Evolutionary conservation across 1,140 invertebrate genomes (phyloP).

Genomic region (Trachymyrmex cornetzi): DNA sequence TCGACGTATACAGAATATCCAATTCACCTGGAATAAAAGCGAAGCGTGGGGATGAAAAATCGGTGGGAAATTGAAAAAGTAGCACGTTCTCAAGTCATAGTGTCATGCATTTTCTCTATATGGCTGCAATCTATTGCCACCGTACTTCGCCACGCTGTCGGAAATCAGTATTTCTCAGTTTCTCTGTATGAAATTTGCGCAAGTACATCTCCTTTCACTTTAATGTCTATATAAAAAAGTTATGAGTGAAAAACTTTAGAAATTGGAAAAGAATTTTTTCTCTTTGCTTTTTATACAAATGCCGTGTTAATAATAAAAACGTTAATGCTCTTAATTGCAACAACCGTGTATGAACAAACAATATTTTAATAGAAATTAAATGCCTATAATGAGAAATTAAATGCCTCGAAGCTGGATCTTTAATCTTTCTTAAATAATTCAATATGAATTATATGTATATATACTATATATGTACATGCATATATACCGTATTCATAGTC

Average conservation of each 20-base stretch:
- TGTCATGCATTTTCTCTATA: constrained; percentile 36
- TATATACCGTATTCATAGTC: too few relatives aligned
- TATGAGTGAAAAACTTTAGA: background rate
- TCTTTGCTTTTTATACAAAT: background rate
- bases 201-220: background rate
- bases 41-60: background rate
- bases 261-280: background rate
- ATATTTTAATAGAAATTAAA: background rate
- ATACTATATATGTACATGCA: too few relatives aligned
- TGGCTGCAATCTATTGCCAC: background rate
- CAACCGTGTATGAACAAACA: background rate
- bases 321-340: too few relatives aligned
- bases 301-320: too few relatives aligned
- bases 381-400: too few relatives aligned
- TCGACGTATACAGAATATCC: background rate
- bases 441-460: too few relatives aligned
- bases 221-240: constrained; percentile 1
- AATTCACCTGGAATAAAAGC: background rate
- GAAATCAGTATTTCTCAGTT: constrained; percentile 3
- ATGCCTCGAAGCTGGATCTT: too few relatives aligned
- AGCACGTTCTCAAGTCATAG: constrained; percentile 11
- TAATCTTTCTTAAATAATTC: too few relatives aligned
- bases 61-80: constrained; percentile 41
- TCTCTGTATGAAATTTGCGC: background rate
- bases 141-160: background rate